Conservation (phyloP, 30 jellyfish, hydroid and myxozoan species). For the Cassiopea andromeda region DNA sequence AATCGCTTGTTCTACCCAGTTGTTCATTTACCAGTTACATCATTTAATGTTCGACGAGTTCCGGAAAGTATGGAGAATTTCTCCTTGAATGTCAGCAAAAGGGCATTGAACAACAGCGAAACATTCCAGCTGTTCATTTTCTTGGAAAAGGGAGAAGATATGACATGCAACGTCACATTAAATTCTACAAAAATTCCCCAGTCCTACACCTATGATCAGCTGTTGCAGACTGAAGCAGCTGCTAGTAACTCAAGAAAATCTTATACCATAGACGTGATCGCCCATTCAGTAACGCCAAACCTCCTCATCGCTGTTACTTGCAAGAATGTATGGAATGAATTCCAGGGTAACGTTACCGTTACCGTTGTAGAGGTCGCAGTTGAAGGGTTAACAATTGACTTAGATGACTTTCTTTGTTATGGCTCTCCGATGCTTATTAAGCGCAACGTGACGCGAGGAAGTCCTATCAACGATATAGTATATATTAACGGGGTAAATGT, state of each 20-base stretch:
- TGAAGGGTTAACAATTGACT: not conserved
- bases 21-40: not conserved
- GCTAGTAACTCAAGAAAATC: constrained; percentile 4
- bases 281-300: constrained; percentile 7
- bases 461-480: constrained; percentile 28
- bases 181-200: constrained; percentile 28
- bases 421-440: constrained; percentile 6
- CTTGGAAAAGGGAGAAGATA: constrained; percentile 42
- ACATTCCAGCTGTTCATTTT: not conserved
- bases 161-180: constrained; percentile 42
- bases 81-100: constrained; percentile 33
- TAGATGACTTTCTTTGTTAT: constrained; percentile 9
- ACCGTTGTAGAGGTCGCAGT: constrained; percentile 18
- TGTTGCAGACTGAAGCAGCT: constrained; percentile 1
- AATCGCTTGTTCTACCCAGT: constrained; percentile 44
- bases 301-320: constrained; percentile 23
- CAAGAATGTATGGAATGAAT: constrained; percentile 21
- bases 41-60: constrained; percentile 16
- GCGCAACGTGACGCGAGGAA: constrained; percentile 29
- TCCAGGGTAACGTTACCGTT: constrained; percentile 31
- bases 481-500: not conserved
- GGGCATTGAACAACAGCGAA: constrained; percentile 25
- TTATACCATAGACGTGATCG: not conserved
- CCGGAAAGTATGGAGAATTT: constrained; percentile 35
- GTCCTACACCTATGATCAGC: constrained; percentile 9